These are phyloP conservation scores for Dromaius novaehollandiae DNA, from an alignment of 2,113 vertebrate genomes.

Conservation along the genomic window DNA sequence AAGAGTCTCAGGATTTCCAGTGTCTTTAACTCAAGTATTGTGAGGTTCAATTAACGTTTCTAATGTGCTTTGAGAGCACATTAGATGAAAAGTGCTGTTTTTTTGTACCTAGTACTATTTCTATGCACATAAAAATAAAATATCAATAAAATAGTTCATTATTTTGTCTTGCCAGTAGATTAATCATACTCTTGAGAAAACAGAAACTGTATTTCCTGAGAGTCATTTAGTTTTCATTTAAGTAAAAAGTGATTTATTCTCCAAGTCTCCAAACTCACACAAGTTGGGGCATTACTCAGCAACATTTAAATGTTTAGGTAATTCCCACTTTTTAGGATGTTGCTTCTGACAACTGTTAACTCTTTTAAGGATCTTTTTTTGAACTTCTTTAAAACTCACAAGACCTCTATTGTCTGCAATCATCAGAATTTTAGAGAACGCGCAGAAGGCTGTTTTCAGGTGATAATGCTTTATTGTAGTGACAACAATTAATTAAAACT, in stretches of 20 bases:
- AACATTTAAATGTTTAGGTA: background rate
- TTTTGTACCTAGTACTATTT: background rate
- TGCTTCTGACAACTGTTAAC: background rate
- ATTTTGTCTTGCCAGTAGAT: background rate
- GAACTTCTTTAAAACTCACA: background rate
- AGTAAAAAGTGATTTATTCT: background rate
- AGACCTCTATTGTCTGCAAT: background rate
- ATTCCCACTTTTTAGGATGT: background rate
- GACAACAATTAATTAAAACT: background rate
- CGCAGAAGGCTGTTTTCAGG: background rate
- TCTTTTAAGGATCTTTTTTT: background rate
- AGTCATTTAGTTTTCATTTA: background rate
- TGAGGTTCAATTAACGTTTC: background rate
- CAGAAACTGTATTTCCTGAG: background rate
- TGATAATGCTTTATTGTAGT: background rate
- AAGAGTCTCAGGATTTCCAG: background rate
- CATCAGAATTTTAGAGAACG: background rate
- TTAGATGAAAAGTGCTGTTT: background rate
- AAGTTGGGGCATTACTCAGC: background rate
- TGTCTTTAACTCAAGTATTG: background rate
- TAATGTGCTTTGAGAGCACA: background rate
- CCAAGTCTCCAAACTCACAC: background rate
- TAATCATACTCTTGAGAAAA: background rate
- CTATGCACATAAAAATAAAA: background rate
- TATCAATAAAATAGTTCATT: background rate